Percentiles rank a stretch among this genome's conserved stretches.
These are phyloP conservation scores for Cheilosia scutellata DNA, from an alignment of 2,888 invertebrate genomes.

Conservation along the genomic window DNA sequence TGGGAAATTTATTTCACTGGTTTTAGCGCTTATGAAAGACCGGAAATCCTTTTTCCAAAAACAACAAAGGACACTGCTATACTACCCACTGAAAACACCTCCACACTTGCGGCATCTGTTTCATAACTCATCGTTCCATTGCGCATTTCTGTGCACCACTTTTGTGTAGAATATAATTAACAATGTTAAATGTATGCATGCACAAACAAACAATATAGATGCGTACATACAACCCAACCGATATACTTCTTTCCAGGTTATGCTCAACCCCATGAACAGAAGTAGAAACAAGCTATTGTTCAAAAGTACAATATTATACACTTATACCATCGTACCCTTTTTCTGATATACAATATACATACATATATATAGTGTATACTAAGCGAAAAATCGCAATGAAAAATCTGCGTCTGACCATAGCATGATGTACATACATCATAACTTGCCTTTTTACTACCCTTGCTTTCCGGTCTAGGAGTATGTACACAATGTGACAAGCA, in stretches of 20 bases:
- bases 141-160: slow-evolving; percentile 57
- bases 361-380: slow-evolving; percentile 10
- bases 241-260: slow-evolving; percentile 38
- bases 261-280: slow-evolving; percentile 30
- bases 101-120: slow-evolving; percentile 62
- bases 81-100: slow-evolving; percentile 52
- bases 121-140: slow-evolving; percentile 56
- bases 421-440: slow-evolving; percentile 54
- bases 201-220: slow-evolving; percentile 24
- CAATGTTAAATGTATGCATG: slow-evolving; percentile 49
- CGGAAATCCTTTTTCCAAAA: slow-evolving; percentile 54
- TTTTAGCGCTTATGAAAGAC: slow-evolving; percentile 34
- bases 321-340: slow-evolving; percentile 15
- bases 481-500: slow-evolving; percentile 25
- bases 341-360: too few relatives aligned
- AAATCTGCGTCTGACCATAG: slow-evolving; percentile 68
- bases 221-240: slow-evolving; percentile 6
- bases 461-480: slow-evolving; percentile 60
- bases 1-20: slow-evolving; percentile 49
- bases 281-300: slow-evolving; percentile 60
- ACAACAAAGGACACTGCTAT: slow-evolving; percentile 49
- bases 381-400: slow-evolving; percentile 59
- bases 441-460: slow-evolving; percentile 61
- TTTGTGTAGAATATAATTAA: slow-evolving; percentile 68
- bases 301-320: slow-evolving; percentile 37